These are phyloP conservation scores for Lethenteron reissneri DNA, from an alignment of 2,113 vertebrate genomes.

Conservation along the genomic window DNA sequence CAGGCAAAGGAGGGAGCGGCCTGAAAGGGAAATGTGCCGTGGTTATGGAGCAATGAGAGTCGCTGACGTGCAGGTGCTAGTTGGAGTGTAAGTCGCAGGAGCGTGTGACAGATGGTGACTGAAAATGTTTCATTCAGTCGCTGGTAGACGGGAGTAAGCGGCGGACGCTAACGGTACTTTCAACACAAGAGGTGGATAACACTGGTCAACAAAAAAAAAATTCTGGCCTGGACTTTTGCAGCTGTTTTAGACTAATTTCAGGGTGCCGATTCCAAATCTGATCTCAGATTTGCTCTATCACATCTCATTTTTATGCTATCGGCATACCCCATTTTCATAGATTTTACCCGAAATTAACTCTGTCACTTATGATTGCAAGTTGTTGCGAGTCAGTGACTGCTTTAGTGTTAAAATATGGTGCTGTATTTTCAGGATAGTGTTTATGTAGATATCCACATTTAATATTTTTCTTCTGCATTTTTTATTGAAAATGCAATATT, in stretches of 20 bases:
- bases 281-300: neutral
- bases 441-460: no score
- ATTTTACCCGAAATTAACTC: neutral
- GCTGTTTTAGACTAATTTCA: neutral
- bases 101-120: neutral
- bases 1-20: constrained; percentile 12
- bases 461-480: no score
- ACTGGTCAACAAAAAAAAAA: neutral
- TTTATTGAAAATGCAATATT: no score
- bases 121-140: neutral
- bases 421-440: neutral
- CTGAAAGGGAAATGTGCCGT: no score
- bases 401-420: neutral
- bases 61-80: neutral
- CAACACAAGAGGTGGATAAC: neutral
- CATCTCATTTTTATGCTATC: neutral
- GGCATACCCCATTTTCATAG: neutral
- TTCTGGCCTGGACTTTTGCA: neutral
- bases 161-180: neutral
- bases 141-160: neutral
- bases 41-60: no score
- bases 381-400: neutral
- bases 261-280: no score
- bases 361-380: neutral
- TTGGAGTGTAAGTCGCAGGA: no score